Base-by-base conservation (phyloP, 2,797 vertebrate genomes). In the Myiotriccus ornatus region DNA sequence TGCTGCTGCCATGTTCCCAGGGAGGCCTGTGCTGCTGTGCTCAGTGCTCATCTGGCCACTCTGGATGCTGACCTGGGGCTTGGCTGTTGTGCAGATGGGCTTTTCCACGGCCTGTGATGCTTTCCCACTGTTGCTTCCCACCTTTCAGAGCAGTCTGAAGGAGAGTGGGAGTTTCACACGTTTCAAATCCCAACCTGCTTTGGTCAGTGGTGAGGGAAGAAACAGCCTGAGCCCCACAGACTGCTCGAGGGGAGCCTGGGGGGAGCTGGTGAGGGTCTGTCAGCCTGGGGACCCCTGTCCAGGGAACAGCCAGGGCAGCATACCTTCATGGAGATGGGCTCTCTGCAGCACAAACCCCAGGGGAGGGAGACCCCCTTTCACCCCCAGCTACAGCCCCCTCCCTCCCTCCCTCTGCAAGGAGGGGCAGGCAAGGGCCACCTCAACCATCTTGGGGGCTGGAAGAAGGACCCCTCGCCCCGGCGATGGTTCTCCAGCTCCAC, bases 401-500 rank as follows among this genome's bases (percentile, higher is more conserved):
- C 46, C 22, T 25, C 21, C 46, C 22, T n/a, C 12, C 24, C 21
- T 65, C 34, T 19, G 8, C 3, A 1, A 4, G 3, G 5, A 4
- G 7, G 3, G 5, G 24, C 23, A 23, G 50, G 30, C 28, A 7
- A 28, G 39, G 53, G 43, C 52, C 8, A 28, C 14, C 35, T 9
- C 68, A 27, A 28, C 53, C 41, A 55, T 25, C 2, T 35, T 1
- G 0, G 64, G 23, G 11, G 30, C 21, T 24, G 35, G 59, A 49
- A 49, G 50, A 44, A 84, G 41, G 14, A 43, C 19, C 35, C 35
- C 22, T 34, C 2, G 0, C 6, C 28, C 24, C 2, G 4, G 25
- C 14, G n/a, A 57, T 19, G 14, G 18, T 65, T n/a, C 27, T 44
- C 12, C 50, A 52, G 23, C 55, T 37, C 14, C 21, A 6, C 24